Conservation (phyloP, 2,797 vertebrate species). For the Periparus ater region DNA sequence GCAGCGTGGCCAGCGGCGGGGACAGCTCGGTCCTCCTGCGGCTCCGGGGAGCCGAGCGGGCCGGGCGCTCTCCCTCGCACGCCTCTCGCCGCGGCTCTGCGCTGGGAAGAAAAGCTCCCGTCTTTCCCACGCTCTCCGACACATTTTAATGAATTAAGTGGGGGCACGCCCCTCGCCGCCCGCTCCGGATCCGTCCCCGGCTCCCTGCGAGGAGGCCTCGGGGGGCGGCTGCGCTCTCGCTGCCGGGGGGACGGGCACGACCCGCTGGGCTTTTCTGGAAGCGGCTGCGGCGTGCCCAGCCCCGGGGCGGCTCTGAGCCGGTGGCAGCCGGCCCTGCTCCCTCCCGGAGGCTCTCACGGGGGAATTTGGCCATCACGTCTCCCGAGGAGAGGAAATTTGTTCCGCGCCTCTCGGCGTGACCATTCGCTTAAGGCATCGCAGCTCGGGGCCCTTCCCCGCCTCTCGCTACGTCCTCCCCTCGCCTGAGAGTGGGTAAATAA, state of each 20-base stretch:
- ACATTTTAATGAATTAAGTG: slow-evolving; percentile 97
- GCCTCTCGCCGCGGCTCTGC: slow-evolving; percentile 50
- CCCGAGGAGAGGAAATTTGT: neutral
- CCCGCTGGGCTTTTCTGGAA: neutral
- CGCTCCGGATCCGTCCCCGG: slow-evolving; percentile 36
- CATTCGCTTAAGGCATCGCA: neutral
- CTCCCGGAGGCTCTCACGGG: neutral
- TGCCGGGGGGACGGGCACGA: neutral
- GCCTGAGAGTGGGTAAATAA: neutral
- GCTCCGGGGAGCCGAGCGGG: slow-evolving; percentile 42
- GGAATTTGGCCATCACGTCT: neutral
- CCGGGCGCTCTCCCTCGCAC: slow-evolving; percentile 60
- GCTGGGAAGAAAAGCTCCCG: slow-evolving; percentile 98
- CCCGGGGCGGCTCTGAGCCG: neutral
- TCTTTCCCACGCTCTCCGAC: slow-evolving; percentile 99
- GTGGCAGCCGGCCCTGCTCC: neutral
- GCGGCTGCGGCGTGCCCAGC: neutral
- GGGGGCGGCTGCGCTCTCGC: neutral
- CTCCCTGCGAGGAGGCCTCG: slow-evolving; percentile 65
- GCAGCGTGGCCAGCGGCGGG: neutral
- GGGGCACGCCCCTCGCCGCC: slow-evolving; percentile 80
- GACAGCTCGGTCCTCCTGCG: neutral
- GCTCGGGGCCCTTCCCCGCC: neutral
- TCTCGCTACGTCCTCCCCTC: neutral
- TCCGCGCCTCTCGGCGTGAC: neutral